These are phyloP conservation scores for Agonopterix heracliana DNA, from an alignment of 2,888 invertebrate species.

Conservation along the genomic window DNA sequence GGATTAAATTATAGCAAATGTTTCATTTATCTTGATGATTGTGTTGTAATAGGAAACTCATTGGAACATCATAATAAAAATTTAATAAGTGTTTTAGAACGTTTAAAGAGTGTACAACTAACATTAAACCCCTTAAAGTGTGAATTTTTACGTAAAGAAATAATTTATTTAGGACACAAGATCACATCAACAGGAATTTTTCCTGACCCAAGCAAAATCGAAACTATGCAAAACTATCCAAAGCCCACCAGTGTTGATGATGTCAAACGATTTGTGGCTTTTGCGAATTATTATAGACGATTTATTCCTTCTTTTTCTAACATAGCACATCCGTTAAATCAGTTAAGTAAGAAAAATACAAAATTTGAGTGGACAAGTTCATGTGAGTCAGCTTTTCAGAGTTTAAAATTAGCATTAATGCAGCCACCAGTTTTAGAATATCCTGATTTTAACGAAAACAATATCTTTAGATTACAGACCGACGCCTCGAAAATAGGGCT, in stretches of 20 bases:
- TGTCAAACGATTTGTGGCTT: constrained; percentile 2
- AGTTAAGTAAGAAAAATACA: constrained; percentile 3
- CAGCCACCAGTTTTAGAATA: constrained; percentile 6
- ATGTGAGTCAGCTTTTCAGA: not conserved
- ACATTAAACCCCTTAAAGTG: not conserved
- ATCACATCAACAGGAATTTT: not conserved
- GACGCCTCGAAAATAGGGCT: constrained; percentile 1
- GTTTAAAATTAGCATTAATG: constrained; percentile 11
- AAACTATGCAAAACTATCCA: constrained; percentile 1
- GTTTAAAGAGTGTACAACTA: not conserved
- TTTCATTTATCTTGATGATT: not conserved
- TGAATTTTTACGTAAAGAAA: not conserved
- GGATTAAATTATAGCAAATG: constrained; percentile 5
- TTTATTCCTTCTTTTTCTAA: constrained; percentile 5
- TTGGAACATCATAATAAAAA: not conserved
- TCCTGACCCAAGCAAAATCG: constrained; percentile 1
- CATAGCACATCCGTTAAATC: constrained; percentile 1
- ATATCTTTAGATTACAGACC: not conserved
- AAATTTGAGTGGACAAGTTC: not conserved
- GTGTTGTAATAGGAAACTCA: not conserved
- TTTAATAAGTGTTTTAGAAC: not conserved
- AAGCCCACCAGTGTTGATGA: not conserved
- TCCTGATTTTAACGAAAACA: constrained; percentile 3
- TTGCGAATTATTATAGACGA: constrained; percentile 8
- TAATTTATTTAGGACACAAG: not conserved